These are phyloP conservation scores for Vannuccia rotundouncinata DNA, from an alignment of 2,888 invertebrate species.

Conservation along the genomic window DNA sequence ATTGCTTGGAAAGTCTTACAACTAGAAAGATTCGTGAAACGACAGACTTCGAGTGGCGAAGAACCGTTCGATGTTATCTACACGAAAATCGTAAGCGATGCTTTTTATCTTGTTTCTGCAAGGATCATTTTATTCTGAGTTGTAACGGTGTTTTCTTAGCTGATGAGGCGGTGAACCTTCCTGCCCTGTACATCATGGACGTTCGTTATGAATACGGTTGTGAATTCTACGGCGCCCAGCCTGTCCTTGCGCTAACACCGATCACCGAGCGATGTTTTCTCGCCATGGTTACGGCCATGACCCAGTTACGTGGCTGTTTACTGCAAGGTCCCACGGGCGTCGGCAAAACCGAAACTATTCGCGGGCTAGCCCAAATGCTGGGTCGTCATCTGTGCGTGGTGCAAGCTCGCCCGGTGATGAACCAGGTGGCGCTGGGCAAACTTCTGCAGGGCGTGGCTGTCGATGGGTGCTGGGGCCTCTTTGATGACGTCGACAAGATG, in stretches of 20 bases:
- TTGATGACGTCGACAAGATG: constrained; percentile 52
- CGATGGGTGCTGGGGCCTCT: constrained; percentile 56
- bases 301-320: constrained; percentile 30
- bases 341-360: constrained; percentile 54
- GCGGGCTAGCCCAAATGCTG: constrained; percentile 52
- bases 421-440: constrained; percentile 45
- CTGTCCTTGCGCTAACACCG: constrained; percentile 50
- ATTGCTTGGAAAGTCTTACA: constrained; percentile 50
- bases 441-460: constrained; percentile 49
- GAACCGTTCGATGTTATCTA: constrained; percentile 50
- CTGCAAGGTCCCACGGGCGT: constrained; percentile 47
- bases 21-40: constrained; percentile 50
- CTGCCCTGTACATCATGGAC: constrained; percentile 52
- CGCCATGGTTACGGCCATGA: constrained; percentile 46
- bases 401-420: constrained; percentile 49
- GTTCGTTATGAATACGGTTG: constrained; percentile 49
- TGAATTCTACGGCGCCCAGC: constrained; percentile 54
- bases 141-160: too few species aligned
- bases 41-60: constrained; percentile 56
- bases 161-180: constrained; percentile 45
- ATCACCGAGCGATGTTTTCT: constrained; percentile 54
- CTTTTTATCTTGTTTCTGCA: background rate
- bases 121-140: background rate
- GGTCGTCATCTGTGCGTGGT: constrained; percentile 50
- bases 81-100: constrained; percentile 46